Evolutionary conservation across 1,140 invertebrate genomes (phyloP).

Genomic region (Vollenhovia emeryi): DNA sequence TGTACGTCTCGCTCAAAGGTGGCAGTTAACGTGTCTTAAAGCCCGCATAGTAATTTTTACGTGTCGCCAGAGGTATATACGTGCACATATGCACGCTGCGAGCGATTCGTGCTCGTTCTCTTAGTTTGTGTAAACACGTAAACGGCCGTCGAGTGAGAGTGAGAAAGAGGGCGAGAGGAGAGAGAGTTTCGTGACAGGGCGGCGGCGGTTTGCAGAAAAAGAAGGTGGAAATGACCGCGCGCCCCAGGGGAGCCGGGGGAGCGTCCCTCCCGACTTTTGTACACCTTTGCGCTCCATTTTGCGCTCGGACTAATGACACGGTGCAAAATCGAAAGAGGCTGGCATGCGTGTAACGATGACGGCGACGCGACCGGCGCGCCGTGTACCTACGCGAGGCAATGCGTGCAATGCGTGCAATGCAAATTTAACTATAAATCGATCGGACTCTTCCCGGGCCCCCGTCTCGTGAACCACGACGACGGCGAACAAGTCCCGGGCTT

Average conservation of each 20-base stretch:
- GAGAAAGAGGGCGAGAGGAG: not conserved
- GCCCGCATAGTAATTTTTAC: conserved; percentile 49
- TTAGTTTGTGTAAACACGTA: conserved; percentile 50
- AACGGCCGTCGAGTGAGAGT: conserved; percentile 14
- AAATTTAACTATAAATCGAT: conserved; percentile 79
- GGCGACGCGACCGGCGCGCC: not conserved
- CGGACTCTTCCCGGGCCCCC: not conserved
- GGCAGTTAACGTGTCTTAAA: conserved; percentile 56
- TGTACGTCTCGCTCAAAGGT: conserved; percentile 29
- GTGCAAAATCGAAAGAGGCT: conserved; percentile 25
- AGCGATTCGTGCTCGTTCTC: conserved; percentile 51
- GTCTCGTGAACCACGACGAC: not conserved
- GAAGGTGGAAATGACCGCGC: conserved; percentile 29
- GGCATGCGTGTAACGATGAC: conserved; percentile 46
- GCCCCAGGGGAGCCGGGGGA: conserved; percentile 4
- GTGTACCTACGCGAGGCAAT: conserved; percentile 23
- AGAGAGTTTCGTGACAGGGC: conserved; percentile 29
- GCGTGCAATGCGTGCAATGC: conserved; percentile 69
- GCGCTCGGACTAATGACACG: conserved; percentile 59
- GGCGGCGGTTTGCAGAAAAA: conserved; percentile 25
- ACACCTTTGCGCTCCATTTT: conserved; percentile 61
- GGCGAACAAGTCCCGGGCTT: not conserved
- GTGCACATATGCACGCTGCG: conserved; percentile 14
- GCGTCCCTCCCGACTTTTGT: conserved; percentile 62
- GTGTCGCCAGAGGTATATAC: conserved; percentile 45